Conservation (phyloP, 2,888 invertebrate genomes). For the Seira musarum region DNA sequence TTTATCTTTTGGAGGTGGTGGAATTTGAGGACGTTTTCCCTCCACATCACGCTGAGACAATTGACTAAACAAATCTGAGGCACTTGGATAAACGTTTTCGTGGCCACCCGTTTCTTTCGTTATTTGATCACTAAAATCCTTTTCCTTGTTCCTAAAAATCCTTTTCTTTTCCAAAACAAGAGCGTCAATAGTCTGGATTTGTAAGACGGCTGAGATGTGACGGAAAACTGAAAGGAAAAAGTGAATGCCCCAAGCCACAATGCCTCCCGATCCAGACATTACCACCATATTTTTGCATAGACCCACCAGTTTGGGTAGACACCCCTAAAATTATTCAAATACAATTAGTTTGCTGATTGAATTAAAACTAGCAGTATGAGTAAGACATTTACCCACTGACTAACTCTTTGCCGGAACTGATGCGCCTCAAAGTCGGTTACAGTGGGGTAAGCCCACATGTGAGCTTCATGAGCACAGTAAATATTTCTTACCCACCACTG, state of each 20-base stretch:
- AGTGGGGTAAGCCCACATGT: slow-evolving; percentile 48
- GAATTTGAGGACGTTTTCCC: background rate
- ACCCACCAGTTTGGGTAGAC: slow-evolving; percentile 48
- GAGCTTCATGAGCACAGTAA: slow-evolving; percentile 53
- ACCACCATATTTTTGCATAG: slow-evolving; percentile 33
- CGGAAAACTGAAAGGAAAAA: slow-evolving; percentile 22
- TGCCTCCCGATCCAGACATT: slow-evolving; percentile 40
- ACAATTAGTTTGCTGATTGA: background rate
- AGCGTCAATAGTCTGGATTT: slow-evolving; percentile 28
- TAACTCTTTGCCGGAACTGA: slow-evolving; percentile 49
- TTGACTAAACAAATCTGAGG: background rate
- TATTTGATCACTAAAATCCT: background rate
- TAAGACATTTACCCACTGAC: slow-evolving; percentile 41
- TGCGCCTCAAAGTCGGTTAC: slow-evolving; percentile 29
- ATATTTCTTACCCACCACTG: slow-evolving; percentile 59
- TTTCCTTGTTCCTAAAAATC: slow-evolving; percentile 35
- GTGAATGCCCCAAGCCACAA: slow-evolving; percentile 32
- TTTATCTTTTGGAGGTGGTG: slow-evolving; percentile 19
- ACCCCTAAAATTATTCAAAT: slow-evolving; percentile 26
- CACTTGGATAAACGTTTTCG: slow-evolving; percentile 20
- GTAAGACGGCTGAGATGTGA: slow-evolving; percentile 15
- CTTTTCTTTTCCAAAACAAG: slow-evolving; percentile 38
- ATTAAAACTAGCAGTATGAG: background rate
- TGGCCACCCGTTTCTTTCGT: slow-evolving; percentile 5
- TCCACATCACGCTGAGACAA: background rate